Percentiles rank a stretch among this genome's conserved stretches.
phyloP scores from a whole-genome alignment of 2,797 vertebrate genomes.

The Lacerta agilis region DNA sequence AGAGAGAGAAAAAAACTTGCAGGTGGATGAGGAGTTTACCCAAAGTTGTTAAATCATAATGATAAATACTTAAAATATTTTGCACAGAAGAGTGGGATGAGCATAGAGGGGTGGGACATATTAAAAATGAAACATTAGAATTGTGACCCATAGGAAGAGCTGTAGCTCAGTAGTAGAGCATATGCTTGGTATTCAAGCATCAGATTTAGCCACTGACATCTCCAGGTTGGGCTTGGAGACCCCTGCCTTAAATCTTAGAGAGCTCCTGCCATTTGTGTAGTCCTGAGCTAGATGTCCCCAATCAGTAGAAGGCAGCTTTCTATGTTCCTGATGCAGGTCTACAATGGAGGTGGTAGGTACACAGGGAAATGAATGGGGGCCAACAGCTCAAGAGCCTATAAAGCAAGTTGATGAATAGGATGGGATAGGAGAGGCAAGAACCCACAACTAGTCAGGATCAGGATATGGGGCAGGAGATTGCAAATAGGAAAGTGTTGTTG shows the following conservation, averaged over 20 bases:
- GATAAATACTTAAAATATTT: neutral
- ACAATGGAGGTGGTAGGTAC: too few relatives aligned
- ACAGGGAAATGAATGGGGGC: too few relatives aligned
- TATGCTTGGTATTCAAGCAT: neutral
- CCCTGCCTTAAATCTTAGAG: too few relatives aligned
- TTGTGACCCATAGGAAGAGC: neutral
- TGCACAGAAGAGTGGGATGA: neutral
- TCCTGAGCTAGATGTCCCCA: too few relatives aligned
- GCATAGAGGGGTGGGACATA: neutral
- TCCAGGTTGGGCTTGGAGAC: neutral
- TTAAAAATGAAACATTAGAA: neutral
- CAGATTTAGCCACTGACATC: neutral
- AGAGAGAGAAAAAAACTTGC: neutral
- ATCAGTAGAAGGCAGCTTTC: too few relatives aligned
- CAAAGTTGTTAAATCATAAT: neutral
- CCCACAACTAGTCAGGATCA: too few relatives aligned
- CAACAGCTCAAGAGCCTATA: too few relatives aligned
- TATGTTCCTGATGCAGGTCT: too few relatives aligned
- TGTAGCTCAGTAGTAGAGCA: neutral
- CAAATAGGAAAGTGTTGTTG: too few relatives aligned
- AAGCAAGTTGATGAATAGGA: too few relatives aligned
- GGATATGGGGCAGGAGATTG: too few relatives aligned
- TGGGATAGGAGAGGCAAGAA: too few relatives aligned
- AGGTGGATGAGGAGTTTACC: neutral
- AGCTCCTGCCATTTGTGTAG: neutral